Conservation (phyloP, 2,888 invertebrate species). For the Heliconius ismenius region DNA sequence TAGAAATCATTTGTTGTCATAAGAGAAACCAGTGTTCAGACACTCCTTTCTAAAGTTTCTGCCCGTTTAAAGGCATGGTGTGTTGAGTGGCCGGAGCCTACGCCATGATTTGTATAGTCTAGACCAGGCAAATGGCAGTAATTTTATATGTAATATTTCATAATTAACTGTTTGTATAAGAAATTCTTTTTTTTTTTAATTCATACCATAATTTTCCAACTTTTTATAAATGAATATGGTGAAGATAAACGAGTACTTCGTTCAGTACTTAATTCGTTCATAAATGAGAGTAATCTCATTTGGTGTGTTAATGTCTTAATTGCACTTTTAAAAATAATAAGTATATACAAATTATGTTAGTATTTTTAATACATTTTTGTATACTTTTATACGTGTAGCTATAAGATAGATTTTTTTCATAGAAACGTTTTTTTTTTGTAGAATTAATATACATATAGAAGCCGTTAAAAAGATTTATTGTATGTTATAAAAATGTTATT, state of each 20-base stretch:
- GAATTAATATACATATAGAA: neutral
- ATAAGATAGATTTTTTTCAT: neutral
- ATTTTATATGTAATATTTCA: neutral
- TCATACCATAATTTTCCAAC: too few species aligned
- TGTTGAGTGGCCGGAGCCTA: neutral
- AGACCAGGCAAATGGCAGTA: neutral
- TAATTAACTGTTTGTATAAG: neutral
- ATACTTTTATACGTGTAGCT: neutral
- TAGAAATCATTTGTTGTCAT: too few species aligned
- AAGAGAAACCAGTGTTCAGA: neutral
- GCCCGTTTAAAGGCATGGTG: neutral
- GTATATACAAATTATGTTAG: neutral
- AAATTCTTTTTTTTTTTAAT: too few species aligned
- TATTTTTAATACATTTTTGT: neutral
- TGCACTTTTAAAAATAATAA: neutral
- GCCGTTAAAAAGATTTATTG: neutral
- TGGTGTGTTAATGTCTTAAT: neutral
- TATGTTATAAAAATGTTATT: neutral
- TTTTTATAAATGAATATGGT: too few species aligned
- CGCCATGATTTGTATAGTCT: neutral
- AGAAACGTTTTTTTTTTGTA: neutral
- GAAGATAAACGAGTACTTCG: too few species aligned
- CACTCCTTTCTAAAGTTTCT: neutral
- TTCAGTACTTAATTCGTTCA: neutral
- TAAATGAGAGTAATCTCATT: neutral